phyloP scores from a whole-genome alignment of 64 coral and sea anemone species.

The Montipora cactus region DNA sequence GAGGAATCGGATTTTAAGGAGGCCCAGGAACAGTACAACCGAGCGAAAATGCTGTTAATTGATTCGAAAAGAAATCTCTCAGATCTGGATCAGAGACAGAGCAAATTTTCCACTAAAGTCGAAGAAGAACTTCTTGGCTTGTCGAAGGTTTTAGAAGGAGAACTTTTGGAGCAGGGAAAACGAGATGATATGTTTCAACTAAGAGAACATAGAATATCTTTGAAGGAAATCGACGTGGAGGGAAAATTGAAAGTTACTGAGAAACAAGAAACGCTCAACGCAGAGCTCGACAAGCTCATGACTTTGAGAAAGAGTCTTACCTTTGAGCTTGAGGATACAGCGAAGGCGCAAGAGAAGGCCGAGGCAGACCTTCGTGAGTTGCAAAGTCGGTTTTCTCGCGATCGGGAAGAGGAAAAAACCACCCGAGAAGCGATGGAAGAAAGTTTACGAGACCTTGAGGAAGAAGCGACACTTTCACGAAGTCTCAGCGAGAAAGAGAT shows the following conservation, averaged over 20 bases:
- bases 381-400: conserved; percentile 74
- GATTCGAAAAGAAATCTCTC: conserved; percentile 72
- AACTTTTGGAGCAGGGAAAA: conserved; percentile 54
- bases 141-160: conserved; percentile 75
- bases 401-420: conserved; percentile 80
- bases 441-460: conserved; percentile 88
- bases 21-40: conserved; percentile 77
- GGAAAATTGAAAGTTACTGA: conserved; percentile 81
- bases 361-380: conserved; percentile 88
- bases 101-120: conserved; percentile 39
- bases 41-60: conserved; percentile 86
- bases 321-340: conserved; percentile 77
- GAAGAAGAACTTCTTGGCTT: conserved; percentile 78
- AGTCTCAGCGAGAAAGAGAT: conserved; percentile 85
- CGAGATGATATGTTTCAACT: conserved; percentile 79
- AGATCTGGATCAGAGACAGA: conserved; percentile 68
- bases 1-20: conserved; percentile 83
- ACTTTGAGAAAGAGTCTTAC: conserved; percentile 61
- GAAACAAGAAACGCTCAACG: conserved; percentile 60
- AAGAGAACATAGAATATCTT: conserved; percentile 65
- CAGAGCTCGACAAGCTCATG: conserved; percentile 61
- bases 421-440: conserved; percentile 85
- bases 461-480: conserved; percentile 82
- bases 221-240: conserved; percentile 91
- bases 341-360: conserved; percentile 83